These are phyloP conservation scores for Priocnemis perturbator DNA, from an alignment of 2,888 invertebrate species.

Conservation along the genomic window DNA sequence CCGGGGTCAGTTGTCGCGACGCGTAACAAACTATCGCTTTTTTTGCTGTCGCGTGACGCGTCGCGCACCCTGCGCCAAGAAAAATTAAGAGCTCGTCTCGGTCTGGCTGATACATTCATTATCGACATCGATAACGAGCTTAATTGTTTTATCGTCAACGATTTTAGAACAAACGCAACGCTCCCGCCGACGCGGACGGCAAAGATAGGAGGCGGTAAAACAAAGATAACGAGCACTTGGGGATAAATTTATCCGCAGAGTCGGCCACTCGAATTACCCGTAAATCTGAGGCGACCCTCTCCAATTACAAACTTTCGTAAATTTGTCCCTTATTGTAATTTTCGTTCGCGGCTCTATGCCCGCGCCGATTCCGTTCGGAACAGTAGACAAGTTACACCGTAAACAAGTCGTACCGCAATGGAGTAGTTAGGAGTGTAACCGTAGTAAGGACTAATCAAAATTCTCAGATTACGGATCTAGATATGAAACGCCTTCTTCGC, in stretches of 20 bases:
- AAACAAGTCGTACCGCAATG: no score
- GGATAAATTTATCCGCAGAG: conserved; percentile 2
- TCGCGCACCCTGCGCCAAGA: background rate
- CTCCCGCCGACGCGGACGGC: conserved; percentile 12
- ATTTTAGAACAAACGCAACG: conserved; percentile 1
- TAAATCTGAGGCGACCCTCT: background rate
- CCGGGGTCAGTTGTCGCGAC: no score
- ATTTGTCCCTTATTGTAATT: no score
- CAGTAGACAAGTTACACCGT: no score
- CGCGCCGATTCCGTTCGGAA: no score
- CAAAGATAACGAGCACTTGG: conserved; percentile 20
- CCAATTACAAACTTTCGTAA: conserved; percentile 13
- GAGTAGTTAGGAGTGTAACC: no score
- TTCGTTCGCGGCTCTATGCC: no score
- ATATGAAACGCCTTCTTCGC: no score
- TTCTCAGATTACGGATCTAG: no score
- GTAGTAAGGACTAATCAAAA: no score
- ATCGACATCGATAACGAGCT: conserved; percentile 36
- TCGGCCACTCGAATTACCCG: conserved; percentile 1
- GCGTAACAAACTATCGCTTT: no score
- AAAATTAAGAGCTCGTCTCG: conserved; percentile 6
- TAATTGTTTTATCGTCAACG: conserved; percentile 40
- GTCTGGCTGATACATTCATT: conserved; percentile 23
- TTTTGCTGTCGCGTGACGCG: no score
- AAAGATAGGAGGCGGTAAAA: background rate